Evolutionary conservation across 2,797 vertebrate species (phyloP), one percentile per base, ranked within the genome.

Genomic region (Huso huso): DNA sequence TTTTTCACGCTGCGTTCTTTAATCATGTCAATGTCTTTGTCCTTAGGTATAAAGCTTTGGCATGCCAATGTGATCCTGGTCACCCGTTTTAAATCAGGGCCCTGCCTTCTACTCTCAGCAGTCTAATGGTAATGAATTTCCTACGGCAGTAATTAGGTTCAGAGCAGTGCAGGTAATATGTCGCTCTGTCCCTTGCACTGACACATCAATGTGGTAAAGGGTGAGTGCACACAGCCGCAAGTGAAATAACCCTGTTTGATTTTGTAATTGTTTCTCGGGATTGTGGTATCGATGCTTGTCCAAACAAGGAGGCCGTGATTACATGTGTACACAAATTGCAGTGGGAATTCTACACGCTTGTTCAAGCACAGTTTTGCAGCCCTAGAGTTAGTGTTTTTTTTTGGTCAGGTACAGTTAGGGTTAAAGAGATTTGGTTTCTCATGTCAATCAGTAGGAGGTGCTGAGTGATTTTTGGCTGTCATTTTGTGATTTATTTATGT

Each of bases 91-190:
- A 68, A 68, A 68, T 68, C 66, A 62, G 2, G 6, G 61, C 51
- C 48, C 10, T 49, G 57, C 6, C 37, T 51, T 50, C 23, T 37
- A 13, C 61, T 23, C 37, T 49, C 12, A 50, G n/a, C 61, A 69
- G 37, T 64, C 64, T 60, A 69, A 64, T 62, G 48, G 12, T 51
- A 69, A 64, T 69, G 49, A 63, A 63, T 63, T 63, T 49, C 66
- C 52, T 63, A 52, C 49, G 52, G 67, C 51, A 63, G 61, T 68
- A 68, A 69, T 69, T 60, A 62, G 53, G 67, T 64, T 63, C 61
- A 48, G 61, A 58, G 15, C 3, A n/a, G 50, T 58, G n/a, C 61
- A 49, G 67, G 61, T 23, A 57, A 55, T 49, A 49, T 49, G 23
- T 68, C 7, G 49, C 61, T 68, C n/a, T 23, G 48, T 68, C 52